Percentiles rank a stretch among this genome's conserved stretches.
phyloP scores from a whole-genome alignment of 1,140 invertebrate species.

The Cydia pomonella region DNA sequence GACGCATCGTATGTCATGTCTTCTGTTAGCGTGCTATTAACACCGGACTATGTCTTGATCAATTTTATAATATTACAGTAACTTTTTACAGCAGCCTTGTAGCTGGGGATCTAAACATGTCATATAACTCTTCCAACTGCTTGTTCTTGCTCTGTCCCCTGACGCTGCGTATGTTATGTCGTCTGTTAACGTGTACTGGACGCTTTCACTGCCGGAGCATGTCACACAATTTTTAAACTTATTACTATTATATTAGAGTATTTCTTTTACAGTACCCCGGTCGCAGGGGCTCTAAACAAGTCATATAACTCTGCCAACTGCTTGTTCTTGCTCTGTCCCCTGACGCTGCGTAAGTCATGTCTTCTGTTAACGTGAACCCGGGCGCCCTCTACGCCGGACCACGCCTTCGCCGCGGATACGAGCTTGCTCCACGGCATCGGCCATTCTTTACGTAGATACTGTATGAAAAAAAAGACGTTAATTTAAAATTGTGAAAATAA shows the following conservation, averaged over 20 bases:
- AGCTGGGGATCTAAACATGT: slow-evolving; percentile 54
- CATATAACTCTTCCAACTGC: slow-evolving; percentile 57
- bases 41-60: slow-evolving; percentile 44
- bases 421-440: slow-evolving; percentile 67
- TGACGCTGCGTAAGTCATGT: slow-evolving; percentile 54
- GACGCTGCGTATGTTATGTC: slow-evolving; percentile 54
- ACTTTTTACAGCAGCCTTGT: slow-evolving; percentile 49
- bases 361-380: slow-evolving; percentile 61
- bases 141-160: slow-evolving; percentile 57
- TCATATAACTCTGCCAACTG: slow-evolving; percentile 57
- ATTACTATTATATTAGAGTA: slow-evolving; percentile 33
- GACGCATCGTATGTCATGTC: too few species aligned
- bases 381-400: slow-evolving; percentile 60
- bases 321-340: slow-evolving; percentile 54
- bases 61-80: slow-evolving; percentile 34
- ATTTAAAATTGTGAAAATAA: not conserved
- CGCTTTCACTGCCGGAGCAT: slow-evolving; percentile 59
- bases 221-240: slow-evolving; percentile 2
- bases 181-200: slow-evolving; percentile 58
- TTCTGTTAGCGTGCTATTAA: slow-evolving; percentile 53
- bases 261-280: slow-evolving; percentile 49
- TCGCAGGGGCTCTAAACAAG: slow-evolving; percentile 54
- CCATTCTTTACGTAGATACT: slow-evolving; percentile 68
- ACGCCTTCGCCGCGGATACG: slow-evolving; percentile 50
- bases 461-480: slow-evolving; percentile 23